Base-by-base conservation (phyloP, 2,888 invertebrate species). In the Synanthedon formicaeformis region DNA sequence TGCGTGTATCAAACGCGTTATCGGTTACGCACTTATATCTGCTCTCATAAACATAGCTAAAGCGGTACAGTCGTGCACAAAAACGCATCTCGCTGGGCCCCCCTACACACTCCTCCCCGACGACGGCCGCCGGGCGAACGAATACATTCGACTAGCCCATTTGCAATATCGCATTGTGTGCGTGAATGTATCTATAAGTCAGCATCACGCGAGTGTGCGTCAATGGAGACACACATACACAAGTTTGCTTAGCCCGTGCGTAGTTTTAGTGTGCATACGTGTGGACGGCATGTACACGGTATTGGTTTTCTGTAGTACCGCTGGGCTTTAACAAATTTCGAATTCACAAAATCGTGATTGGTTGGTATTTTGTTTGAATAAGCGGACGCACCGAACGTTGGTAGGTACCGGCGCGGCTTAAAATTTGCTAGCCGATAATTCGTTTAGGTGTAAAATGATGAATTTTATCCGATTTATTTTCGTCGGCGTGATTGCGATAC, bases 91-190 rank as follows among this genome's bases (percentile, higher is more conserved):
- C 81, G 70, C 69, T 75, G 73, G 5, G 75, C 76, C 69, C 64
- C 60, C 63, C 66, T 66, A 71, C 74, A 75, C 68, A 67, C 69
- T 66, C 72, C 75, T 75, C 68, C 67, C 69, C 74, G 65, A 61
- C 74, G 64, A 61, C 67, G 71, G 76, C 74, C 75, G 77, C 70
- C 76, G 76, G 80, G 76, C 73, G 81, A 81, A 81, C 81, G 82
- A 84, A 82, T 84, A 83, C 86, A 85, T 85, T 84, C 83, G 84
- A 85, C 81, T 84, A 84, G 87, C 82, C 84, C 81, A 86, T 86
- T 85, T 83, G 85, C 83, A 81, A 83, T 81, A 79, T 81, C 71
- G 69, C 80, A 81, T 82, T 83, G 86, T 86, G 86, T 84, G 85
- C 67, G 85, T 85, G 76, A 67, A 63, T 70, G 73, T 78, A 73